A percentile compares a stretch with the other conserved stretches of the same genome.
Conservation (phyloP, 2,113 vertebrate species). For the Chloebia gouldiae region DNA sequence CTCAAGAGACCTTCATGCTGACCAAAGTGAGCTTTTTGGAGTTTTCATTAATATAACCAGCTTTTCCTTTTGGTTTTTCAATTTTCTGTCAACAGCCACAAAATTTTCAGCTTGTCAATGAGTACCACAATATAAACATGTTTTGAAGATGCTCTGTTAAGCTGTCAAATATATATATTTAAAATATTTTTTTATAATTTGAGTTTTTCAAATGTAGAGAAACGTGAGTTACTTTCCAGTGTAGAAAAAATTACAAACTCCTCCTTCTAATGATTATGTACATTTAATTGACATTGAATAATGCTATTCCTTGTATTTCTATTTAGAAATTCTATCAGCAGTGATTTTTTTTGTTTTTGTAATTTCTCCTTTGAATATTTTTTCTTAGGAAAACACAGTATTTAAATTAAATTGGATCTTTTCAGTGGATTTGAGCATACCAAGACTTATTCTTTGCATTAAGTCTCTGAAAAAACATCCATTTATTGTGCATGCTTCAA, state of each 20-base stretch:
- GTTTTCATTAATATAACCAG: background rate
- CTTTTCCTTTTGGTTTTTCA: background rate
- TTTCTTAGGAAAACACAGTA: background rate
- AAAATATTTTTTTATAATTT: background rate
- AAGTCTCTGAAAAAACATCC: background rate
- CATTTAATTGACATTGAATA: background rate
- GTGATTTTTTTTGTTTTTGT: background rate
- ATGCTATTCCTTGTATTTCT: background rate
- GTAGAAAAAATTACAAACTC: background rate
- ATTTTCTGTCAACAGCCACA: background rate
- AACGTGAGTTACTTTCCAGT: background rate
- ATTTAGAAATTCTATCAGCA: background rate
- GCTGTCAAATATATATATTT: background rate
- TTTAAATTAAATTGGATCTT: background rate
- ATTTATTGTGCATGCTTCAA: background rate
- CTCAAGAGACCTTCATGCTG: background rate
- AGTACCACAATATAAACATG: background rate
- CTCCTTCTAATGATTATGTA: background rate
- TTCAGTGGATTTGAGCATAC: background rate
- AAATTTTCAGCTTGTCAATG: background rate
- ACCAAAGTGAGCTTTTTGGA: background rate
- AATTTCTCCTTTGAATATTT: background rate
- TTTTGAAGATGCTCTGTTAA: background rate
- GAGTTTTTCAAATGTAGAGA: background rate
- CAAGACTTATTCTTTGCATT: background rate